phyloP scores from a whole-genome alignment of 2,888 invertebrate genomes.

The Drosophila borealis region DNA sequence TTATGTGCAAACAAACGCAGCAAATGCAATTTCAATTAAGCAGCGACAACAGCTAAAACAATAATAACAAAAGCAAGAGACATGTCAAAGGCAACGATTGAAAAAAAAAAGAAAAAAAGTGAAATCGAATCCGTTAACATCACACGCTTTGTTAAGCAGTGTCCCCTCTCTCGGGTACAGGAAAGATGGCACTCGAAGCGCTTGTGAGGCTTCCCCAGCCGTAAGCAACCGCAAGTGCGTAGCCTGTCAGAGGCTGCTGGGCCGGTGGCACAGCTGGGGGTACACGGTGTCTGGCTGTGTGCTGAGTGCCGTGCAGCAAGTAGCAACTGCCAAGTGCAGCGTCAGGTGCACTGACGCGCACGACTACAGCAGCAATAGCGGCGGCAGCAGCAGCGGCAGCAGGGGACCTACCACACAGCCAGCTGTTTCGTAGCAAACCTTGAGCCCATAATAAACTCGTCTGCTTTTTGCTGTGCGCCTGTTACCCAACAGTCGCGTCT shows the following conservation, averaged over 20 bases:
- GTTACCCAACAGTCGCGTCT: conserved; percentile 47
- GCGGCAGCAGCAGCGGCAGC: neutral
- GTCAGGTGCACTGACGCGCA: conserved; percentile 71
- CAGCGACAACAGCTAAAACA: conserved; percentile 14
- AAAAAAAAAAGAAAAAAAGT: conserved; percentile 49
- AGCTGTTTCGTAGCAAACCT: conserved; percentile 50
- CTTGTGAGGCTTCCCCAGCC: conserved; percentile 65
- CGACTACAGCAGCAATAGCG: conserved; percentile 11
- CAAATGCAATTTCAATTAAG: conserved; percentile 77
- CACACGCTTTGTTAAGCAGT: conserved; percentile 62
- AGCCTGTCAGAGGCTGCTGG: conserved; percentile 44
- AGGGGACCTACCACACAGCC: conserved; percentile 21
- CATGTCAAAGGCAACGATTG: conserved; percentile 7
- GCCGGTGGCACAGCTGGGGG: conserved; percentile 1
- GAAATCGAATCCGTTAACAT: conserved; percentile 74
- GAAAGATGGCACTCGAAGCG: conserved; percentile 41
- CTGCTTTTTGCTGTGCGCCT: conserved; percentile 58
- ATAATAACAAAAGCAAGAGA: conserved; percentile 14
- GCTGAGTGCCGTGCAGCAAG: conserved; percentile 51
- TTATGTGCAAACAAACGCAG: conserved; percentile 74
- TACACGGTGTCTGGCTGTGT: conserved; percentile 34
- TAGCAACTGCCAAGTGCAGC: conserved; percentile 54
- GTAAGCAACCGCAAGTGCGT: conserved; percentile 63
- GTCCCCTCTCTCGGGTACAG: conserved; percentile 6
- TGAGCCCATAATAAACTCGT: conserved; percentile 53